phyloP scores from a whole-genome alignment of 2,888 invertebrate species.

The Cheilosia variabilis region DNA sequence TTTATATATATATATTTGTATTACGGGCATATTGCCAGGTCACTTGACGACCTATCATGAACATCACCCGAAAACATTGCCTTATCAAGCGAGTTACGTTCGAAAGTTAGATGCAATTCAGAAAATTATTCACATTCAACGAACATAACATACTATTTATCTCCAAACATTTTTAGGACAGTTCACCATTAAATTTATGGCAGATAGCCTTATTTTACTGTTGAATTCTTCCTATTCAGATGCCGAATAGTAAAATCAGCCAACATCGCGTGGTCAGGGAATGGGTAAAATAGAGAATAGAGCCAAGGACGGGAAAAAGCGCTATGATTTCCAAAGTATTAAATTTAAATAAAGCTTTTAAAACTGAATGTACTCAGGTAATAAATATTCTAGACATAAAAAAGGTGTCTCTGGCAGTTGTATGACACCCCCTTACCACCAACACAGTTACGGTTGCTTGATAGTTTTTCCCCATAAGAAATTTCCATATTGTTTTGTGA shows the following conservation, averaged over 20 bases:
- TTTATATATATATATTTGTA: not conserved
- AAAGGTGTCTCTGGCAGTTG: conserved; percentile 32
- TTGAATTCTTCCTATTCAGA: conserved; percentile 16
- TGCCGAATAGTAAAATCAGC: conserved; percentile 20
- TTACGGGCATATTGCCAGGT: conserved; percentile 18
- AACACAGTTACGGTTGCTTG: not conserved
- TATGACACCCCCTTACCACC: not conserved
- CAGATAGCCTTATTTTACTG: conserved; percentile 15
- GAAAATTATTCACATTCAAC: conserved; percentile 32
- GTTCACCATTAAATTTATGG: conserved; percentile 23
- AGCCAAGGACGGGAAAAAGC: conserved; percentile 6
- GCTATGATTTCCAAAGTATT: conserved; percentile 23
- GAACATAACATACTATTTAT: conserved; percentile 43
- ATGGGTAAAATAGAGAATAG: conserved; percentile 8
- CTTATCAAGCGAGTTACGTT: conserved; percentile 20
- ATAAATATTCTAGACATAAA: conserved; percentile 39
- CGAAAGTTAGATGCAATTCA: conserved; percentile 39
- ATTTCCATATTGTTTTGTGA: conserved; percentile 7
- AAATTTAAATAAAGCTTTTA: conserved; percentile 50
- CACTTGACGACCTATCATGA: not conserved
- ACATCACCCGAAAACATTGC: conserved; percentile 11
- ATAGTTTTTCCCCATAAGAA: not conserved
- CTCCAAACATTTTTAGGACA: conserved; percentile 25
- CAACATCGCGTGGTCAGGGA: conserved; percentile 6
- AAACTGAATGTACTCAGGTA: conserved; percentile 30